Evolutionary conservation across 2,797 vertebrate species (phyloP).

Genomic region (Fistularia tabacaria): DNA sequence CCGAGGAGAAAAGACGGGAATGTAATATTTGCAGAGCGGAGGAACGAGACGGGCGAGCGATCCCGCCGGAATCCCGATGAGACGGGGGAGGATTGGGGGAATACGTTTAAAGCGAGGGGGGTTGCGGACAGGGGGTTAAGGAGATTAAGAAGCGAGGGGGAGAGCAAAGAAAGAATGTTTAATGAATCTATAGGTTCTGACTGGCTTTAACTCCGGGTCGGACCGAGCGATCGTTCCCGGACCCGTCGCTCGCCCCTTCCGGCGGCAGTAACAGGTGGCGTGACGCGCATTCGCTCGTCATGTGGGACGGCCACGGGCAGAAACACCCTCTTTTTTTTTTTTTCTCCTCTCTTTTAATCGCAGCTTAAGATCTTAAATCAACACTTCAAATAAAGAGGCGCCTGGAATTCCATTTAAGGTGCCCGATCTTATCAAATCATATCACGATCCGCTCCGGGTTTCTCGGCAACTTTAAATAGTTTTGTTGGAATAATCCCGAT

Average conservation of each 20-base stretch:
- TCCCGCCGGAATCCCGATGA: constrained; percentile 64
- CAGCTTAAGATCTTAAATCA: too few relatives aligned
- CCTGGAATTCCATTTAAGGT: constrained; percentile 20
- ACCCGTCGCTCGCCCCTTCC: too few relatives aligned
- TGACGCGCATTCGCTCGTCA: too few relatives aligned
- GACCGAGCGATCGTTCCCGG: background rate
- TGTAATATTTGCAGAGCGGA: constrained; percentile 62
- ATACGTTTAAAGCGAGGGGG: constrained; percentile 42
- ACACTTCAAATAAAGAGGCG: constrained; percentile 5
- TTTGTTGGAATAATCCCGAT: constrained; percentile 30
- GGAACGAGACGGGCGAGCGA: constrained; percentile 47
- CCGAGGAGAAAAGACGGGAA: constrained; percentile 45
- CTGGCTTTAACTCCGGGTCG: constrained; percentile 35
- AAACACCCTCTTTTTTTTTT: too few relatives aligned
- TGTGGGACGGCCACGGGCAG: too few relatives aligned
- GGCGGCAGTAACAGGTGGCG: too few relatives aligned
- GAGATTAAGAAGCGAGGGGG: constrained; percentile 48
- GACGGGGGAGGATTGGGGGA: constrained; percentile 42
- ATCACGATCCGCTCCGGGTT: constrained; percentile 4
- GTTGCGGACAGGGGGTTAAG: constrained; percentile 34
- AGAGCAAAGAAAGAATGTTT: constrained; percentile 53
- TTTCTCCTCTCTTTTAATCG: too few relatives aligned
- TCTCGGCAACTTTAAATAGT: constrained; percentile 5
- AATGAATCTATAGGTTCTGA: constrained; percentile 51
- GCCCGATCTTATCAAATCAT: constrained; percentile 21